Base-by-base conservation (phyloP, 2,113 vertebrate species). In the Lycocorax pyrrhopterus region DNA sequence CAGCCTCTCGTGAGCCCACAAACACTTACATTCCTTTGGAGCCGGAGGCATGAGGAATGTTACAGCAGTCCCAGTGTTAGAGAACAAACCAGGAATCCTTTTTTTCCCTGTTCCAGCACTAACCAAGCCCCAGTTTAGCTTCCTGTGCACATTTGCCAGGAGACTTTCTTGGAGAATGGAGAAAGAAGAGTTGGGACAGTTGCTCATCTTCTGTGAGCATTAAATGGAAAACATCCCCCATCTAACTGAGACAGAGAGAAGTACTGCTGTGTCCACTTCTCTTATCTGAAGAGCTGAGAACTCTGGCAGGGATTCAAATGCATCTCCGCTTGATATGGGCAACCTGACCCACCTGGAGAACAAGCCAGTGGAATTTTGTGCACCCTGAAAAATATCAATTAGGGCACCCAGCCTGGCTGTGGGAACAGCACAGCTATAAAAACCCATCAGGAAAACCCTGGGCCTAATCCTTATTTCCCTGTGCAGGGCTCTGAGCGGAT, bases 401-500 rank as follows among this genome's bases (percentile, higher is more conserved):
- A 74, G n/a, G 23, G 26, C 26, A 29, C 16, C 16, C 4, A 1
- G 32, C 10, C 18, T 9, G n/a, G 37, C 73, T 81, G 49, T 44
- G 51, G 44, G 53, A 83, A 47, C 59, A 73, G 32, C 30, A 55
- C 10, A 74, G 27, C 35, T 69, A 51, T 53, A 74, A 51, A 87
- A 71, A 35, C 7, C n/a, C 59, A 71, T 7, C 1, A 73, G 72
- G 29, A 93, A 89, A 73, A n/a, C 33, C 11, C 23, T 15, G 23
- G 18, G 55, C 47, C 53, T 82, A 76, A 75, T n/a, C 43, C 78
- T 15, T 2, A 26, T 17, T 49, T 49, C 23, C 41, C 49, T 10
- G 5, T 0, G 1, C 35, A 20, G 75, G 37, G 35, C 43, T 84
- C 73, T 3, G 15, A 59, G 47, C 0, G 0, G 41, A n/a, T 15